Base-by-base conservation (phyloP, 2,113 vertebrate genomes). In the Pelobates fuscus region DNA sequence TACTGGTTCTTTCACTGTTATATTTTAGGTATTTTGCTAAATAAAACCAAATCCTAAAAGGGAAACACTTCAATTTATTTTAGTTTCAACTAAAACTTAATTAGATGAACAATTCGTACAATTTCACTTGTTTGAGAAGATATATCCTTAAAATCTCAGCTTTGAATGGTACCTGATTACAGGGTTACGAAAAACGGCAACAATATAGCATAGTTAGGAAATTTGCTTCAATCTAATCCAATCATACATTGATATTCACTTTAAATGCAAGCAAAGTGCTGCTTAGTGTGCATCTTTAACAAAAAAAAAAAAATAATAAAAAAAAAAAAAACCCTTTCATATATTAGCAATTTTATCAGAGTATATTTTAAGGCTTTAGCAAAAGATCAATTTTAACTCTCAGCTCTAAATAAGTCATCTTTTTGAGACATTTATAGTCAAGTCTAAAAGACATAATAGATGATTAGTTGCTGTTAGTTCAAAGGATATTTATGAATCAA, bases 401-500 rank as follows among this genome's bases (percentile, higher is more conserved):
- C 41, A 76, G 52, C 41, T 61, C 73, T 61, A 61, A 76, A 76
- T 76, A 76, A 68, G 73, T 76, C 73, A 76, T 76, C 65, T 68
- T 76, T 76, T 76, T 76, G 54, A 76, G 73, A 76, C 73, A 76
- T 76, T 76, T 68, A 68, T 76, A 76, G 64, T 68, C 37, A 76
- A 76, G 73, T 67, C 73, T 76, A 76, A 76, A 76, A 64, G 73
- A 76, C 65, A 68, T 64, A 76, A 76, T 76, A 61, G 55, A 76
- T 76, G 73, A 76, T 76, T 76, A 68, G 73, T 76, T 68, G 73
- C 64, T 68, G 41, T 68, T 76, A 55, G 73, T 76, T 76, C 73
- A 76, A 76, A 76, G 73, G 73, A 76, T 76, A 76, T 76, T 76
- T 76, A 76, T 76, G 73, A 76, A 76, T 76, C 73, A 76, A 76